Percentiles rank a stretch among this genome's conserved stretches.
Conservation (phyloP, 2,797 vertebrate species). For the Diplodus sargus region DNA sequence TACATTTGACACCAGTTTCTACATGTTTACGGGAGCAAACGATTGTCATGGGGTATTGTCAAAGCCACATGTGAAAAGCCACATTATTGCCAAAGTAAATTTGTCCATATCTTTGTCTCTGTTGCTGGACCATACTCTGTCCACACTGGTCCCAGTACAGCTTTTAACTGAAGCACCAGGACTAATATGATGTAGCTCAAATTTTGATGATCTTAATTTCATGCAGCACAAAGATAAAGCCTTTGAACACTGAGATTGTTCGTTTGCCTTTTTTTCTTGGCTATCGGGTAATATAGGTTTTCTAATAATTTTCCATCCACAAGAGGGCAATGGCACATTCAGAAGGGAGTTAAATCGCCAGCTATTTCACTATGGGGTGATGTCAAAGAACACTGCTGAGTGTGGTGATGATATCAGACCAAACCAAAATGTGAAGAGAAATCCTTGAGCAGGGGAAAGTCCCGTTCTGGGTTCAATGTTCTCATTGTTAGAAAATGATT, state of each 20-base stretch:
- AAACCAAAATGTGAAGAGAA: constrained; percentile 60
- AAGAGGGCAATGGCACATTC: constrained; percentile 69
- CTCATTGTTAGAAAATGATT: constrained; percentile 72
- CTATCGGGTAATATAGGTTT: constrained; percentile 20
- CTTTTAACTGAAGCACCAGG: constrained; percentile 4
- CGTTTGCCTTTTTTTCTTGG: constrained; percentile 2
- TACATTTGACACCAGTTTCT: constrained; percentile 36
- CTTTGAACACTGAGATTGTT: background rate
- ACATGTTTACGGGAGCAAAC: constrained; percentile 54
- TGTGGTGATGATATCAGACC: constrained; percentile 58
- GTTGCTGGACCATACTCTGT: constrained; percentile 19
- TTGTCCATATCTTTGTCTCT: constrained; percentile 44
- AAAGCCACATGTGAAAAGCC: constrained; percentile 61
- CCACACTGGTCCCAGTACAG: constrained; percentile 11
- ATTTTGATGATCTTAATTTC: background rate
- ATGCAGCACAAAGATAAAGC: background rate
- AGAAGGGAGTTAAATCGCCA: constrained; percentile 15
- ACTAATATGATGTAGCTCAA: constrained; percentile 1
- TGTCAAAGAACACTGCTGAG: constrained; percentile 49
- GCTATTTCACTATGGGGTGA: constrained; percentile 21
- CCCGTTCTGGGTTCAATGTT: constrained; percentile 70
- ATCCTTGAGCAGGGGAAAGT: constrained; percentile 66
- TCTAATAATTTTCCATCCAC: constrained; percentile 61
- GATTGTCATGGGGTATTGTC: constrained; percentile 39
- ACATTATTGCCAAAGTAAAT: constrained; percentile 50